A percentile compares a stretch with the other conserved stretches of the same genome.
Conservation (phyloP, 2,797 vertebrate genomes). For the Enoplosus armatus region DNA sequence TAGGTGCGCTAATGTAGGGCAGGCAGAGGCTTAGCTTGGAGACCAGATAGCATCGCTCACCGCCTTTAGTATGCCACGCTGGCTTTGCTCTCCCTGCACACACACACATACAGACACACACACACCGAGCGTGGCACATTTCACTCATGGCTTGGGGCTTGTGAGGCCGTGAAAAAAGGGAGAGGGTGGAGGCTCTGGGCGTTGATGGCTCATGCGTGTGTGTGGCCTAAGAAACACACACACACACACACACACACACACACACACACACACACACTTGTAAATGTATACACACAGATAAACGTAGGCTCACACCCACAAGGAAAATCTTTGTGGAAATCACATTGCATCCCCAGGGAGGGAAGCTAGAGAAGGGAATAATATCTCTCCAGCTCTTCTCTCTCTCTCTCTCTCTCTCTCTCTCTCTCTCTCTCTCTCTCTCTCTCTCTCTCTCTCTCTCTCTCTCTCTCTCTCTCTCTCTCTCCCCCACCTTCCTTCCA, state of each 20-base stretch:
- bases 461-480: conserved; percentile 37
- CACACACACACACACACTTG: conserved; percentile 27
- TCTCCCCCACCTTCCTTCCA: too few species aligned
- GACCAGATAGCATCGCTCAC: conserved; percentile 84
- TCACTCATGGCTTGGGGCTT: conserved; percentile 83
- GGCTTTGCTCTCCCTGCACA: conserved; percentile 62
- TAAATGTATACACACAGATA: conserved; percentile 61
- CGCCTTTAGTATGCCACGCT: conserved; percentile 81
- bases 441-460: conserved; percentile 6
- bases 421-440: conserved; percentile 31
- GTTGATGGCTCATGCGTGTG: conserved; percentile 50
- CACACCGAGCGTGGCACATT: conserved; percentile 73
- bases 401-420: neutral
- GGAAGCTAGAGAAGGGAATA: conserved; percentile 63
- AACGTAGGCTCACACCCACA: conserved; percentile 51
- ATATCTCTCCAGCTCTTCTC: conserved; percentile 57
- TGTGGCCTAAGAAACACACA: conserved; percentile 33
- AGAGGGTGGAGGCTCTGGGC: conserved; percentile 63
- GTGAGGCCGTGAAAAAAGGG: conserved; percentile 75
- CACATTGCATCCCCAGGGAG: conserved; percentile 67
- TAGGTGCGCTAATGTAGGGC: conserved; percentile 84
- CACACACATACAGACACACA: conserved; percentile 34
- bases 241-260: conserved; percentile 16
- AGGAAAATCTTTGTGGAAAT: conserved; percentile 77
- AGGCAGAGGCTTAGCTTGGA: conserved; percentile 80